These are phyloP conservation scores for Coranthus polyacanthus DNA, from an alignment of 2,797 vertebrate genomes.

Conservation along the genomic window DNA sequence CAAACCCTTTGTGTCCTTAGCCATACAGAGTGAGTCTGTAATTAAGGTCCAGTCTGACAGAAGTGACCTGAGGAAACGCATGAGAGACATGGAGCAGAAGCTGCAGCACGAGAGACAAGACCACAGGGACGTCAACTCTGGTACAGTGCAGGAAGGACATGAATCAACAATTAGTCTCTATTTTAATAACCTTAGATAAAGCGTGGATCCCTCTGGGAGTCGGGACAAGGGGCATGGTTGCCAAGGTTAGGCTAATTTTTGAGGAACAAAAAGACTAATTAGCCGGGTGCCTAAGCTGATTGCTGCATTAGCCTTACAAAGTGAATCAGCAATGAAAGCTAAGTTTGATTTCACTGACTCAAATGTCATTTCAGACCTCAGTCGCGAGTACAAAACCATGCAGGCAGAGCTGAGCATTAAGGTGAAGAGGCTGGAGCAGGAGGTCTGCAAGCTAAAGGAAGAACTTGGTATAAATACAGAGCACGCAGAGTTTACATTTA, in stretches of 20 bases:
- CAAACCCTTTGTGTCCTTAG: constrained; percentile 66
- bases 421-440: constrained; percentile 73
- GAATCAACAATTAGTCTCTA: constrained; percentile 49
- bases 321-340: constrained; percentile 32
- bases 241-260: constrained; percentile 54
- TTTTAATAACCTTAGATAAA: constrained; percentile 63
- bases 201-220: constrained; percentile 25
- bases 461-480: constrained; percentile 75
- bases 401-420: constrained; percentile 72
- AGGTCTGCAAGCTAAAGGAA: constrained; percentile 72
- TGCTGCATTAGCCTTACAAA: constrained; percentile 50
- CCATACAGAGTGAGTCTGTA: constrained; percentile 67
- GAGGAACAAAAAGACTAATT: constrained; percentile 59
- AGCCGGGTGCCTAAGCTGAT: constrained; percentile 50
- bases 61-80: constrained; percentile 67
- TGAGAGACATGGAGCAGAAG: constrained; percentile 76
- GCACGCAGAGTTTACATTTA: no score
- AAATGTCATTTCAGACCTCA: constrained; percentile 78
- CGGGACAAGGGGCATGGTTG: constrained; percentile 40
- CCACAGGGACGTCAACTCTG: constrained; percentile 81
- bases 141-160: constrained; percentile 54
- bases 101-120: constrained; percentile 77
- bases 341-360: constrained; percentile 30
- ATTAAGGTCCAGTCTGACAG: constrained; percentile 69
- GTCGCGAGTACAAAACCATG: constrained; percentile 73